A percentile compares a stretch with the other conserved stretches of the same genome.
phyloP scores from a whole-genome alignment of 2,113 vertebrate species.

The Etia nguti region DNA sequence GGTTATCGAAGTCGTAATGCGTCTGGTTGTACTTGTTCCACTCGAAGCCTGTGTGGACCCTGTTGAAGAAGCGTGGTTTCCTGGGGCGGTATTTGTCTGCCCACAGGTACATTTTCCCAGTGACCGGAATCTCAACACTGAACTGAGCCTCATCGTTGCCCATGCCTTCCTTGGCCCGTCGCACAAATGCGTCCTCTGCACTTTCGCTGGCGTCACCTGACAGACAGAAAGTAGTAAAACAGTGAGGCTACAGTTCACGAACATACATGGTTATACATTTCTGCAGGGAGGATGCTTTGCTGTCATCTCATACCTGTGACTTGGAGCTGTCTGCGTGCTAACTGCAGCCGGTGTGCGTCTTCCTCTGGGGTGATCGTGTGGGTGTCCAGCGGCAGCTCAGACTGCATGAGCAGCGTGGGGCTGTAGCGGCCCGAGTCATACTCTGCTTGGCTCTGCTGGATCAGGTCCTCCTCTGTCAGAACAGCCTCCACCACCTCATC shows the following conservation, averaged over 20 bases:
- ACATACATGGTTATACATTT: neutral
- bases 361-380: conserved; percentile 86
- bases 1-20: conserved; percentile 97
- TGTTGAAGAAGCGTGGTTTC: conserved; percentile 97
- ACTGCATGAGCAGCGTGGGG: conserved; percentile 79
- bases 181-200: conserved; percentile 91
- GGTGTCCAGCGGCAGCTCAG: conserved; percentile 87
- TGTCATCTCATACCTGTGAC: conserved; percentile 80
- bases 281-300: neutral
- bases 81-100: conserved; percentile 97
- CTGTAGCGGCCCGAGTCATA: conserved; percentile 93
- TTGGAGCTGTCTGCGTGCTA: conserved; percentile 87
- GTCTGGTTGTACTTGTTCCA: conserved; percentile 99
- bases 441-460: conserved; percentile 94
- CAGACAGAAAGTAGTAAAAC: neutral
- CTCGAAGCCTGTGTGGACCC: conserved; percentile 96
- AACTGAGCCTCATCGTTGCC: conserved; percentile 93
- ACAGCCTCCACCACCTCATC: conserved; percentile 81
- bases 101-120: conserved; percentile 95
- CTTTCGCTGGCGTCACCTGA: conserved; percentile 89
- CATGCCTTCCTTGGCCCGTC: conserved; percentile 92
- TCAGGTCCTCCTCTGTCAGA: conserved; percentile 93
- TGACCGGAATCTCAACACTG: conserved; percentile 92
- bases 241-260: neutral
- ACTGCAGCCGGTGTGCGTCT: conserved; percentile 80